A percentile compares a stretch with the other conserved stretches of the same genome.
These are phyloP conservation scores for Diplosoma virens DNA, from an alignment of 23 tunicate species.

Conservation along the genomic window DNA sequence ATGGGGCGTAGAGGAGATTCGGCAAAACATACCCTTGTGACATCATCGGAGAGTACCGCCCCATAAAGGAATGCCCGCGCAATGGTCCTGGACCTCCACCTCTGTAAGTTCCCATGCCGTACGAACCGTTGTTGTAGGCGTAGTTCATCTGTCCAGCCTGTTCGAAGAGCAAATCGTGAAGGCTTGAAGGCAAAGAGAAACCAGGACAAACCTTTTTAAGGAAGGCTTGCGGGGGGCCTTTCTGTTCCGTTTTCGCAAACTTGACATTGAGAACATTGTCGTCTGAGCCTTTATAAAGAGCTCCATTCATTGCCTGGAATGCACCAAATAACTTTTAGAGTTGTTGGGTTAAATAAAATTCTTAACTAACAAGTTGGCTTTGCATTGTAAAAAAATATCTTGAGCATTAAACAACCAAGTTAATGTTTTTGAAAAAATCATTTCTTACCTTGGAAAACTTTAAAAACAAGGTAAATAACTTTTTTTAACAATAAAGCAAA, in stretches of 20 bases:
- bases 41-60: constrained; percentile 53
- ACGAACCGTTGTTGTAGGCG: not conserved
- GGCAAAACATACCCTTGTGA: constrained; percentile 35
- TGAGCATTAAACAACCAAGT: too few species aligned
- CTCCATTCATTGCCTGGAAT: constrained; percentile 41
- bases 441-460: too few species aligned
- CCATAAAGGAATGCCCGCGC: constrained; percentile 44
- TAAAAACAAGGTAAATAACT: too few species aligned
- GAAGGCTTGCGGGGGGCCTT: constrained; percentile 28
- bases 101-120: not conserved
- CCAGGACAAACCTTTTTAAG: not conserved
- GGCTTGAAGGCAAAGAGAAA: not conserved
- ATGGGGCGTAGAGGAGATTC: too few species aligned
- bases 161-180: not conserved
- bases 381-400: too few species aligned
- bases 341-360: too few species aligned
- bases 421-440: too few species aligned
- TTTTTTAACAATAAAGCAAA: too few species aligned
- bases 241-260: constrained; percentile 56
- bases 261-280: constrained; percentile 4
- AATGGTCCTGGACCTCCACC: constrained; percentile 58
- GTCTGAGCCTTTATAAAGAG: constrained; percentile 11
- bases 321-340: not conserved
- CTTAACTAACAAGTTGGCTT: too few species aligned
- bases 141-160: not conserved